Evolutionary conservation across 2,113 vertebrate species (phyloP).

Genomic region (Anoplopoma fimbria): DNA sequence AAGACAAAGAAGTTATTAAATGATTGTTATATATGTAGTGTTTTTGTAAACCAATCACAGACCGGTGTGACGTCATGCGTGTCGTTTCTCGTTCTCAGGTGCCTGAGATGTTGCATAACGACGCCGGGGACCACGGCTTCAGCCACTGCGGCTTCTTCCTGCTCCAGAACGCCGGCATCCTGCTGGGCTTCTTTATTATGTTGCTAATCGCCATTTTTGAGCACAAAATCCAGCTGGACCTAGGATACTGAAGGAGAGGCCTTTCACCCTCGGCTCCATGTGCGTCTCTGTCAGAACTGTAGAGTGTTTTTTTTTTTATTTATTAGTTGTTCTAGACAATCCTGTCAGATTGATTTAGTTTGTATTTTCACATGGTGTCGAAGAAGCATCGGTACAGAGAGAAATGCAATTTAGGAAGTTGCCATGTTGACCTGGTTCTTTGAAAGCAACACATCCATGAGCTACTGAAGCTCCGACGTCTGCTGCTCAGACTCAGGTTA

Average conservation of each 20-base stretch:
- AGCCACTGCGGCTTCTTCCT: slow-evolving; percentile 97
- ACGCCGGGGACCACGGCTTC: slow-evolving; percentile 95
- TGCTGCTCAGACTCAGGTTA: background rate
- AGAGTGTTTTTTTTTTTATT: background rate
- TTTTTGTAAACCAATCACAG: background rate
- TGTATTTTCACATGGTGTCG: background rate
- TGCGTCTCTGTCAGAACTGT: background rate
- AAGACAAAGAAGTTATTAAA: background rate
- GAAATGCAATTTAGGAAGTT: background rate
- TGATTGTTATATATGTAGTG: background rate
- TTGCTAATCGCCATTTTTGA: slow-evolving; percentile 96
- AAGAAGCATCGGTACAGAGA: background rate
- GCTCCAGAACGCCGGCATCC: slow-evolving; percentile 96
- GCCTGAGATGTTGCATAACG: slow-evolving; percentile 97
- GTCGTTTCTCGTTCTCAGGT: slow-evolving; percentile 81
- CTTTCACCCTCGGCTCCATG: background rate
- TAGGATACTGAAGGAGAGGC: slow-evolving; percentile 83
- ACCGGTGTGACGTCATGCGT: background rate
- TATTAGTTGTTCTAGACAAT: background rate
- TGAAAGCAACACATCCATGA: background rate
- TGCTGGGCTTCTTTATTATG: slow-evolving; percentile 97
- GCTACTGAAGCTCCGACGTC: background rate
- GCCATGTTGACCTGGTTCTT: background rate
- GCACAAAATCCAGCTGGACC: slow-evolving; percentile 92
- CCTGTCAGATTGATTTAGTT: background rate